A percentile compares a stretch with the other conserved stretches of the same genome.
Evolutionary conservation across 2,797 vertebrate genomes (phyloP).

Genomic region (Poecilia velifera): DNA sequence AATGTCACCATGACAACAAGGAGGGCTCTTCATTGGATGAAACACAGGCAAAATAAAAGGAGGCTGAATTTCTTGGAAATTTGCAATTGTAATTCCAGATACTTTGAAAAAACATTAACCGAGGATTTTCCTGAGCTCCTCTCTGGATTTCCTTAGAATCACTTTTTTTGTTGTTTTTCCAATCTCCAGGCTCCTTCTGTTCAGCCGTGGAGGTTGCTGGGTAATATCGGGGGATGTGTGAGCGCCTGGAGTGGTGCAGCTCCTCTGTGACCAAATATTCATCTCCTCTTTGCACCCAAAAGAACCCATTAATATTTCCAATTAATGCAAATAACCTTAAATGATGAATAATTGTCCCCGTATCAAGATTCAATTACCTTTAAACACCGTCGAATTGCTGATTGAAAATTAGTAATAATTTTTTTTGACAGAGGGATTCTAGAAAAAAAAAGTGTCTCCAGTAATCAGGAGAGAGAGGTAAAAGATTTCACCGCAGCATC

Average conservation of each 20-base stretch:
- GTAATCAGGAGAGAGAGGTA: slow-evolving; percentile 20
- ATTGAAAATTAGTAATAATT: slow-evolving; percentile 62
- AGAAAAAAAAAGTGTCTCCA: slow-evolving; percentile 9
- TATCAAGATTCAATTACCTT: slow-evolving; percentile 81
- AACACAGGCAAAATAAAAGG: slow-evolving; percentile 12
- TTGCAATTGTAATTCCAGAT: slow-evolving; percentile 38
- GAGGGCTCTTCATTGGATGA: not conserved
- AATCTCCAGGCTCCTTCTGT: slow-evolving; percentile 8
- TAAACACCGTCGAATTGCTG: slow-evolving; percentile 70
- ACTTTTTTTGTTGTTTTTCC: not conserved
- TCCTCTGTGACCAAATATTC: slow-evolving; percentile 71
- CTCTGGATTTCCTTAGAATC: slow-evolving; percentile 12
- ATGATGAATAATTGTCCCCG: slow-evolving; percentile 78
- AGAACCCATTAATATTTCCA: slow-evolving; percentile 79
- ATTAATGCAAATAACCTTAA: slow-evolving; percentile 80
- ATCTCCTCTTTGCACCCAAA: slow-evolving; percentile 62
- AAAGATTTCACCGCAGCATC: slow-evolving; percentile 30
- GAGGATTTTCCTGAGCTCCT: slow-evolving; percentile 19
- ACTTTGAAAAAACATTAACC: slow-evolving; percentile 5
- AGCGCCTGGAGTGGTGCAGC: slow-evolving; percentile 55
- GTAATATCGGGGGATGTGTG: slow-evolving; percentile 29
- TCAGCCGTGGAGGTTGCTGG: slow-evolving; percentile 29
- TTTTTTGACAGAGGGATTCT: slow-evolving; percentile 40
- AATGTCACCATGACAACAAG: slow-evolving; percentile 9
- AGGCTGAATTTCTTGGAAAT: slow-evolving; percentile 25